Base-by-base conservation (phyloP, 2,113 vertebrate genomes). In the Spilogale gracilis region DNA sequence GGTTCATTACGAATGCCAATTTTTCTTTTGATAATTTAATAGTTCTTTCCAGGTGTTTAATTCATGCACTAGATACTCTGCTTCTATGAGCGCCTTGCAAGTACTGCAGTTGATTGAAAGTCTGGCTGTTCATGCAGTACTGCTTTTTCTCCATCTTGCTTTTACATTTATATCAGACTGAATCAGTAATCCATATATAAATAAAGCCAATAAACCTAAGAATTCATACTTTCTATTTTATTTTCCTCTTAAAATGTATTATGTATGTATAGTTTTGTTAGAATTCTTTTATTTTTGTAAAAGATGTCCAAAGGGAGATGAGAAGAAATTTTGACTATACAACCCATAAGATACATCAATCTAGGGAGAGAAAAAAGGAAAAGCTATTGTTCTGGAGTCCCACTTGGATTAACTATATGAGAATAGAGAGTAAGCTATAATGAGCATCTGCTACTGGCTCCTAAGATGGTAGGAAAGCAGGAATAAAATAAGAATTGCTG, bases 401-500 rank as follows among this genome's bases (percentile, higher is more conserved):
- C 23, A 10, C 12, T 71, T 52, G 30, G 65, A 54, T 81, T 84
- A 74, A 81, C 76, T 50, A 9, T 43, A 23, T 30, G 27, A 43
- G 52, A 60, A 80, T 27, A 21, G 71, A 30, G 86, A 43, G 38
- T 5, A 89, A 69, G 17, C 21, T 32, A 1, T 60, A 43, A 32
- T 43, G 38, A 96, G 48, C 79, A 71, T 94, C 58, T 87, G 61
- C 32, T 90, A 30, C 71, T 83, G n/a, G 21, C 32, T 94, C 21
- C 78, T 48, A 50, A 27, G 60, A n/a, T 60, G 79, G 60, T 63
- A 81, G 58, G 58, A 65, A 91, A 96, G n/a, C 38, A 83, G 89
- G 93, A 92, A 90, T 76, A 67, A 91, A 91, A 79, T n/a, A 81
- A 93, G 54, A 89, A 65, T 65, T 65, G 71, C 23, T 54, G 94